Evolutionary conservation across 2,797 vertebrate genomes (phyloP).

Genomic region (Heterohyrax brucei): DNA sequence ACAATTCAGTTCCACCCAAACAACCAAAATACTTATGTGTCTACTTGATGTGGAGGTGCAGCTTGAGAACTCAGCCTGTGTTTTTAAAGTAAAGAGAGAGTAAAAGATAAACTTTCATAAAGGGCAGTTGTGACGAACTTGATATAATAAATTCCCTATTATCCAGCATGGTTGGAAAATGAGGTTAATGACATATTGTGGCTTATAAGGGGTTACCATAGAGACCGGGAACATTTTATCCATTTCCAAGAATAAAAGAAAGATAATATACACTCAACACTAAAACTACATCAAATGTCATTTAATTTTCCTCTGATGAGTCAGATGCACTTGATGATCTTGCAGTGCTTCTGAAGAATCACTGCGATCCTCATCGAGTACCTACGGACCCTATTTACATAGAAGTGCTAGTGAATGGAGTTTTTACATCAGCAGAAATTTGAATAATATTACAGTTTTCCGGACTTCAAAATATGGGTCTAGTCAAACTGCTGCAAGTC

Average conservation of each 20-base stretch:
- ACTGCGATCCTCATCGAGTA: slow-evolving; percentile 83
- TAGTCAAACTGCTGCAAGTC: slow-evolving; percentile 71
- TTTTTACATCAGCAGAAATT: slow-evolving; percentile 83
- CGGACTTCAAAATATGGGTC: slow-evolving; percentile 74
- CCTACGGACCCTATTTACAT: slow-evolving; percentile 79
- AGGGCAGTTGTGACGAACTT: slow-evolving; percentile 73
- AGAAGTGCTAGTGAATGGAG: slow-evolving; percentile 83
- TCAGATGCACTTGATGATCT: slow-evolving; percentile 83
- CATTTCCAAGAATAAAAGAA: slow-evolving; percentile 84
- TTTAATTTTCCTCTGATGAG: slow-evolving; percentile 87
- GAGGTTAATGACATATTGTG: slow-evolving; percentile 86
- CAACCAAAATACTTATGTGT: slow-evolving; percentile 73
- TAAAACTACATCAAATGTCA: slow-evolving; percentile 79
- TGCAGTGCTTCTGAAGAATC: slow-evolving; percentile 77
- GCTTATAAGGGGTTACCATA: slow-evolving; percentile 86
- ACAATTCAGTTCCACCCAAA: slow-evolving; percentile 71
- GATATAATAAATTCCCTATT: slow-evolving; percentile 78
- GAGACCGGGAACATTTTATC: slow-evolving; percentile 85
- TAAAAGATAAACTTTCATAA: slow-evolving; percentile 74
- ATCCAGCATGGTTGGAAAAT: slow-evolving; percentile 81
- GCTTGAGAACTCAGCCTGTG: slow-evolving; percentile 44
- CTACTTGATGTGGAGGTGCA: slow-evolving; percentile 59
- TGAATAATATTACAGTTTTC: slow-evolving; percentile 79
- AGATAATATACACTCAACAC: slow-evolving; percentile 86
- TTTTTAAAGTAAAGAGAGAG: slow-evolving; percentile 63